A percentile compares a stretch with the other conserved stretches of the same genome.
These are phyloP conservation scores for Ormyrus nitidulus DNA, from an alignment of 2,888 invertebrate species.

Conservation along the genomic window DNA sequence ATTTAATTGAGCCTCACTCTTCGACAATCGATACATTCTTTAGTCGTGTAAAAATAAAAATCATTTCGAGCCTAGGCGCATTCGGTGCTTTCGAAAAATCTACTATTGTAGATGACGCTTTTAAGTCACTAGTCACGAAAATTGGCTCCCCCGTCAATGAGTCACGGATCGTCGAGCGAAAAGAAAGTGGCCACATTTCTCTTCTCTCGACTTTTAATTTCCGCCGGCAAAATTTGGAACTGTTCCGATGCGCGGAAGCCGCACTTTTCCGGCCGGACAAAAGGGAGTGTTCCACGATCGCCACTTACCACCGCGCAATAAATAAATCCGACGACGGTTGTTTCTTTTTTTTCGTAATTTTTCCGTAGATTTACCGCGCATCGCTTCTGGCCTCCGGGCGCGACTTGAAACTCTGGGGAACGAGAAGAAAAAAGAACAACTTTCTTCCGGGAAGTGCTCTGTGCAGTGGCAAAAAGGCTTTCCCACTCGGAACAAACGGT, in stretches of 20 bases:
- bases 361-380: too few relatives aligned
- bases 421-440: too few relatives aligned
- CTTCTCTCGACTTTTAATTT: slow-evolving; percentile 26
- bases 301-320: too few relatives aligned
- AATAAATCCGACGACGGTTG: too few relatives aligned
- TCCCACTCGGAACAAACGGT: not conserved
- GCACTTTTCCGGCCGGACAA: slow-evolving; percentile 2
- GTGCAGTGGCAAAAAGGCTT: too few relatives aligned
- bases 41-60: not conserved
- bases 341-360: too few relatives aligned
- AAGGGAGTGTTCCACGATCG: too few relatives aligned
- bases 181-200: not conserved
- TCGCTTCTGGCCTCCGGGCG: too few relatives aligned
- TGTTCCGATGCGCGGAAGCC: not conserved
- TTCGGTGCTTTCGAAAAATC: too few relatives aligned
- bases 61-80: not conserved
- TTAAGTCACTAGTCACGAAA: slow-evolving; percentile 8
- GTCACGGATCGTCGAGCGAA: slow-evolving; percentile 26
- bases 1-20: too few relatives aligned
- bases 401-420: too few relatives aligned
- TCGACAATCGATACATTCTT: not conserved
- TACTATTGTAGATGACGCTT: not conserved
- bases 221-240: slow-evolving; percentile 45
- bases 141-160: slow-evolving; percentile 6
- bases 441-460: too few relatives aligned